Base-by-base conservation (phyloP, 2,113 vertebrate genomes). In the Austrofundulus limnaeus region DNA sequence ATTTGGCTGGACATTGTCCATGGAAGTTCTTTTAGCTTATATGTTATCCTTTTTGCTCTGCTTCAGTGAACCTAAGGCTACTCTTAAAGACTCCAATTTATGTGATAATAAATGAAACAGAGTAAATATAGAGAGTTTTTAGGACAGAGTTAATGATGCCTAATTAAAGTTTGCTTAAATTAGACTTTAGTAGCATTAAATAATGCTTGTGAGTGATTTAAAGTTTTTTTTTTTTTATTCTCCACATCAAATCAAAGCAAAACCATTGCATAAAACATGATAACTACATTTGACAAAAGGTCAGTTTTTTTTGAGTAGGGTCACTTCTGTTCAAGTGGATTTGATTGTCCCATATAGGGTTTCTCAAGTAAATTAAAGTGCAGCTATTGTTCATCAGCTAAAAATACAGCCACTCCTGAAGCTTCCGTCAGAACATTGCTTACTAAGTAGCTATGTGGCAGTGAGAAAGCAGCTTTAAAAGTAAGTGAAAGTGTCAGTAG, bases 351-450 rank as follows among this genome's bases (percentile, higher is more conserved):
- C 28, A 13, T 16, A 21, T 24, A 59, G n/a, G 37, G 24, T 59
- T 48, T 20, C 25, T 65, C n/a, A 45, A 52, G 19, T 20, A 10
- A 41, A 39, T 60, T 34, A 66, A 39, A 31, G 23, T 49, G 31
- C 43, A 49, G 34, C 34, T n/a, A 28, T 46, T 28, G 17, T 45
- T 63, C 13, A 24, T 19, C 28, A 38, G 5, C 39, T 20, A 49
- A 15, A 49, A 56, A 39, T 46, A 17, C 37, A 49, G 0, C 25
- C 20, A 14, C 38, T 45, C 14, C 47, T 51, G 39, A 28, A 43
- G 47, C 59, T 65, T 52, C n/a, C 15, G 23, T 8, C 57, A n/a
- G 58, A 72, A 54, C 31, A 13, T 51, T 49, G 20, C 16, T 42
- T 56, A 50, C 28, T 11, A 57, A 24, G 34, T 17, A 66, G 24